Percentiles rank a stretch among this genome's conserved stretches.
Evolutionary conservation across 2,797 vertebrate genomes (phyloP).

Genomic region (Molossus alvarezi): DNA sequence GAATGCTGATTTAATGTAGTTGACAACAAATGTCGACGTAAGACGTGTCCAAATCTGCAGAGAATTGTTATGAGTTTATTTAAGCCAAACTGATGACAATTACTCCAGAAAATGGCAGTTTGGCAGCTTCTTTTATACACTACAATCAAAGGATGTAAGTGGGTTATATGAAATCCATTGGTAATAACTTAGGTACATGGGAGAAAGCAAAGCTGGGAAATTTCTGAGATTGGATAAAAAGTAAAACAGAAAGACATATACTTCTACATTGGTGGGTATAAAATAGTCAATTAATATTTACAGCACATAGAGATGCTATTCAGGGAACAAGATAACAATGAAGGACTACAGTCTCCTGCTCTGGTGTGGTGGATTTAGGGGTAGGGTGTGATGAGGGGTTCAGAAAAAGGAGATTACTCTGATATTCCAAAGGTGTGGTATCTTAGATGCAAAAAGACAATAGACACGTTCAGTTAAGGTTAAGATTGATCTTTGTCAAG

Average conservation of each 20-base stretch:
- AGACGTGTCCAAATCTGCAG: neutral
- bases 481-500: neutral
- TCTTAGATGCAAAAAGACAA: neutral
- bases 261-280: neutral
- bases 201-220: neutral
- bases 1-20: constrained; percentile 14
- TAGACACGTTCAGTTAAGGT: neutral
- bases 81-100: neutral
- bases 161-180: neutral
- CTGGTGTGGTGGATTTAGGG: neutral
- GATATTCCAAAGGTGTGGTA: neutral
- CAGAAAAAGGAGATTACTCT: neutral
- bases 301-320: neutral
- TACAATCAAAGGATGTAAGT: neutral
- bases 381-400: neutral
- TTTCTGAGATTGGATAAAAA: neutral
- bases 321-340: neutral
- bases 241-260: neutral
- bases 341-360: neutral
- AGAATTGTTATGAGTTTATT: neutral
- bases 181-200: neutral
- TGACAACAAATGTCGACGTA: neutral
- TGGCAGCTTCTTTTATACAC: too few species aligned
- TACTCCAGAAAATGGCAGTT: neutral
- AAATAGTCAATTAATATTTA: neutral